Percentiles rank a stretch among this genome's conserved stretches.
Conservation (phyloP, 2,797 vertebrate species). For the Pteropus rufus region DNA sequence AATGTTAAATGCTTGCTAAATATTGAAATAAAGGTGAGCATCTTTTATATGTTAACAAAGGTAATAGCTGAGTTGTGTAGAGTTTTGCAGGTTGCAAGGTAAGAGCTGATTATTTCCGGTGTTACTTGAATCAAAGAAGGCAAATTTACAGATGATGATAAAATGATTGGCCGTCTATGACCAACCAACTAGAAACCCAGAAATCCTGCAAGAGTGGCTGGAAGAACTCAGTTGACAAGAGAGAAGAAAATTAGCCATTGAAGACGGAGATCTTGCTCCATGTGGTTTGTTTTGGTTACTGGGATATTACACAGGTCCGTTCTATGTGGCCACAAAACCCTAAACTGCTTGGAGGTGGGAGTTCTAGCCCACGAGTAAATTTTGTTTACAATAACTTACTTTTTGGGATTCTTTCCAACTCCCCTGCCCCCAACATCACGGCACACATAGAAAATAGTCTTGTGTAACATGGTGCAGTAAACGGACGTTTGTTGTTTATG, state of each 20-base stretch:
- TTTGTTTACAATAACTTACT: not conserved
- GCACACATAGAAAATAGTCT: not conserved
- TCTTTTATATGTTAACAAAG: not conserved
- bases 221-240: not conserved
- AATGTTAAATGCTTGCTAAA: constrained; percentile 20
- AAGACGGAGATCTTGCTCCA: not conserved
- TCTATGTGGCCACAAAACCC: not conserved
- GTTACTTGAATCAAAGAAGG: not conserved
- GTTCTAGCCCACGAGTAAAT: not conserved
- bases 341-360: not conserved
- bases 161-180: not conserved
- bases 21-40: not conserved
- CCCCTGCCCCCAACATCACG: not conserved
- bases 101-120: not conserved
- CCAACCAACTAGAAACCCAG: not conserved
- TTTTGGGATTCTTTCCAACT: not conserved
- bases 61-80: not conserved
- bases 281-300: not conserved
- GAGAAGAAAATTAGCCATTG: not conserved
- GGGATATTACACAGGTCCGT: not conserved
- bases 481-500: not conserved
- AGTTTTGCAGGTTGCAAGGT: not conserved
- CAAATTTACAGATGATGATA: not conserved
- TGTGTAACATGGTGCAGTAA: not conserved
- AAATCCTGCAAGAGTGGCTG: not conserved